Base-by-base conservation (phyloP, 2,113 vertebrate genomes). In the Engystomops pustulosus region DNA sequence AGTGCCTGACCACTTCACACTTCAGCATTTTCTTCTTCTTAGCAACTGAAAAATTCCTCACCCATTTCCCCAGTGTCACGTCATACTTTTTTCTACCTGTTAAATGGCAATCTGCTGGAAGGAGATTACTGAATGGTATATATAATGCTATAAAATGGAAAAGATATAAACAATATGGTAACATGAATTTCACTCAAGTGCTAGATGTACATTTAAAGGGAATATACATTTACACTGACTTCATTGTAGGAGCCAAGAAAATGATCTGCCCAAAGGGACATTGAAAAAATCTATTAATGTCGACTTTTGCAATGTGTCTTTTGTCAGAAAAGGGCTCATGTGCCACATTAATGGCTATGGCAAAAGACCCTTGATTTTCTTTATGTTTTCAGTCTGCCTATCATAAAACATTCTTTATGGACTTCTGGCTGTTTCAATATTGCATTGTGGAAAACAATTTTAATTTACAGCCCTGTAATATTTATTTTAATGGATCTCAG, bases 1-100 rank as follows among this genome's bases (percentile, higher is more conserved):
- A 72, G 41, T 17, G 38, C 70, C 47, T 72, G 70, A 72, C 44
- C 70, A 47, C 47, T 65, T 47, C 18, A 47, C 14, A 27, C 41
- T 72, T 47, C 3, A 27, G 23, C 23, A 38, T 27, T 23, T 20
- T 72, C 3, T 47, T 47, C 25, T 72, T 2, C 41, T 32, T 32
- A 32, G 32, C 15, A 14, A 27, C 41, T 20, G 6, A 65, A 17
- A 27, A 27, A 17, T 72, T 72, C 15, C 3, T 72, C 23, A 27
- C 25, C n/a, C 23, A 4, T 27, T 27, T 47, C n/a, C 47, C 11
- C 23, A 25, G 20, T 27, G 15, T 45, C 44, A 7, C 1, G 30
- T 5, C 15, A 15, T 15, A 1, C 14, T 62, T 62, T 30, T 62
- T 30, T 6, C 6, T 15, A 8, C 14, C 5, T 65, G 60, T 7